phyloP scores from a whole-genome alignment of 1,140 invertebrate species.

The Drosophila simulans region DNA sequence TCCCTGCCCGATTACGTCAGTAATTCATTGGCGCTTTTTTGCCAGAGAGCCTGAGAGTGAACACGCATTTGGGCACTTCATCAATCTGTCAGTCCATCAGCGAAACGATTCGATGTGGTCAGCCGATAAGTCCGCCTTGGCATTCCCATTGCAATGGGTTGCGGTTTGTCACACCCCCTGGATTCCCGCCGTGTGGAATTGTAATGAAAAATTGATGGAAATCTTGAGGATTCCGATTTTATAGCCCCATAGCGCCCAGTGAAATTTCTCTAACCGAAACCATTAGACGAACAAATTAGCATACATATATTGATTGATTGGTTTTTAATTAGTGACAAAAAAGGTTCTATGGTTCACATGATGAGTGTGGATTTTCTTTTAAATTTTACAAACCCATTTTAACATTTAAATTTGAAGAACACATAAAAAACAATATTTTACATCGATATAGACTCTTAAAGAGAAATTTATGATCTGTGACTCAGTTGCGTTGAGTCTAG shows the following conservation, averaged over 20 bases:
- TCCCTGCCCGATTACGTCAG: constrained; percentile 67
- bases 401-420: not conserved
- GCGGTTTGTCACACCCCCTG: constrained; percentile 37
- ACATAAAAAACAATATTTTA: not conserved
- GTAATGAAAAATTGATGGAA: constrained; percentile 16
- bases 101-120: constrained; percentile 44
- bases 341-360: not conserved
- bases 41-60: constrained; percentile 16
- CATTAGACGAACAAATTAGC: not conserved
- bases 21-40: constrained; percentile 43
- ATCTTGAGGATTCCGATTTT: constrained; percentile 11
- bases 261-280: constrained; percentile 2
- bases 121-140: constrained; percentile 36
- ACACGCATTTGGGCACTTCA: constrained; percentile 46
- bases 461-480: not conserved
- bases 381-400: too few relatives aligned
- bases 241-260: not conserved
- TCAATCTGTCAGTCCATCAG: constrained; percentile 44
- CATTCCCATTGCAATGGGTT: constrained; percentile 34
- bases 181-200: not conserved
- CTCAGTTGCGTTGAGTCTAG: constrained; percentile 4
- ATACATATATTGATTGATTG: not conserved
- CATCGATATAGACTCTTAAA: not conserved
- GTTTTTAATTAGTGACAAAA: not conserved
- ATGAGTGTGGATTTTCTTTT: too few relatives aligned